Evolutionary conservation across 2,113 vertebrate genomes (phyloP).

Genomic region (Paramormyrops kingsleyae): DNA sequence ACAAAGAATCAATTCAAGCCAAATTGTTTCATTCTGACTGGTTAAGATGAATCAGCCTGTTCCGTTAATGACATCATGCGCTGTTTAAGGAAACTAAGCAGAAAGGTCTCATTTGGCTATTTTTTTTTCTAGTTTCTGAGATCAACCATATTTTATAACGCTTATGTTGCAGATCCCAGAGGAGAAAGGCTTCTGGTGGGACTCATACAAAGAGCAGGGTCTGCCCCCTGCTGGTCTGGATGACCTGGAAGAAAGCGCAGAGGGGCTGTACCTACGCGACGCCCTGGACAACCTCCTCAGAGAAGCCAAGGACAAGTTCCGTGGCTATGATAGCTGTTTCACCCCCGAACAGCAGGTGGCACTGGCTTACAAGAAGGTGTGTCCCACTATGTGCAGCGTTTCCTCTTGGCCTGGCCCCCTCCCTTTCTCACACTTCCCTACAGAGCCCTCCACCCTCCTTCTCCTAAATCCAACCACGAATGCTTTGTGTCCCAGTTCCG

Average conservation of each 20-base stretch:
- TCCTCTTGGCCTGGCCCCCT: not conserved
- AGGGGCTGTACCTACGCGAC: slow-evolving; percentile 61
- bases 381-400: not conserved
- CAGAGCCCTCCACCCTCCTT: not conserved
- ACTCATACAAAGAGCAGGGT: slow-evolving; percentile 82
- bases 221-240: slow-evolving; percentile 71
- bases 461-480: not conserved
- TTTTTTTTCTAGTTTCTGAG: not conserved
- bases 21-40: not conserved
- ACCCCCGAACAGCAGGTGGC: slow-evolving; percentile 75
- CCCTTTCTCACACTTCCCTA: slow-evolving; percentile 5
- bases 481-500: not conserved
- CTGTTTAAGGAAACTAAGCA: not conserved
- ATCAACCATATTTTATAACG: not conserved
- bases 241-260: slow-evolving; percentile 68
- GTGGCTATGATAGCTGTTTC: slow-evolving; percentile 81
- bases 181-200: slow-evolving; percentile 79
- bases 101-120: not conserved
- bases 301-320: slow-evolving; percentile 92
- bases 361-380: slow-evolving; percentile 87
- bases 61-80: not conserved
- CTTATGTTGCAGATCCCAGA: slow-evolving; percentile 71
- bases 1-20: not conserved
- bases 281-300: slow-evolving; percentile 83
- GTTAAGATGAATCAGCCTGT: not conserved